These are phyloP conservation scores for Lamprotornis superbus DNA, from an alignment of 2,113 vertebrate genomes.

Conservation along the genomic window DNA sequence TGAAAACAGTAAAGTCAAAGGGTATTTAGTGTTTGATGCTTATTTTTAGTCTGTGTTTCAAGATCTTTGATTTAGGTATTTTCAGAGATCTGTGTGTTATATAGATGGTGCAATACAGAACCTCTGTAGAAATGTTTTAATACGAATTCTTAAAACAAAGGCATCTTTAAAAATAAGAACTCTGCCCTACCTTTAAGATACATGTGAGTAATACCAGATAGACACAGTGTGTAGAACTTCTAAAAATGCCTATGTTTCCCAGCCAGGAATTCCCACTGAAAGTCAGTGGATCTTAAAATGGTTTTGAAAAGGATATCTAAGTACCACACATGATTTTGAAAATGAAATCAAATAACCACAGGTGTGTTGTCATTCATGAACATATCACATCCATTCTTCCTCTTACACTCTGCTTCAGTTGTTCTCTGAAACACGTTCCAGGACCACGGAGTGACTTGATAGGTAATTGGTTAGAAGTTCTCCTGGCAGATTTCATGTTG, in stretches of 20 bases:
- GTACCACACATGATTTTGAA: not conserved
- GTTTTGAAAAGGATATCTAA: not conserved
- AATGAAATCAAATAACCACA: not conserved
- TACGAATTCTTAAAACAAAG: not conserved
- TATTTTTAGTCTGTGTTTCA: slow-evolving; percentile 3
- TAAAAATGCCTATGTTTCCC: not conserved
- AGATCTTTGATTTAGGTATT: not conserved
- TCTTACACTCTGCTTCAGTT: not conserved
- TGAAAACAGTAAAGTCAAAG: not conserved
- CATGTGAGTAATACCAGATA: not conserved
- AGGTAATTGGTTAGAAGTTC: not conserved
- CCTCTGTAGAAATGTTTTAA: not conserved
- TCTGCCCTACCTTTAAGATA: not conserved
- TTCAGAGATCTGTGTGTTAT: not conserved
- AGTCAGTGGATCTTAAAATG: not conserved
- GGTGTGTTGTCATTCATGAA: not conserved
- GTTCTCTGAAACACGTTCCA: not conserved
- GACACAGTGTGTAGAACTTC: not conserved
- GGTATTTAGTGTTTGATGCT: not conserved
- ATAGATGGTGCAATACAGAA: not conserved
- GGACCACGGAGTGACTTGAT: not conserved
- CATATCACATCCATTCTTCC: not conserved
- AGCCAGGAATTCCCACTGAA: not conserved
- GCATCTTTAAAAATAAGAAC: not conserved
- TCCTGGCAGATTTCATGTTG: not conserved